Evolutionary conservation across 2,888 invertebrate species (phyloP).

Genomic region (Sphecodes monilicornis): DNA sequence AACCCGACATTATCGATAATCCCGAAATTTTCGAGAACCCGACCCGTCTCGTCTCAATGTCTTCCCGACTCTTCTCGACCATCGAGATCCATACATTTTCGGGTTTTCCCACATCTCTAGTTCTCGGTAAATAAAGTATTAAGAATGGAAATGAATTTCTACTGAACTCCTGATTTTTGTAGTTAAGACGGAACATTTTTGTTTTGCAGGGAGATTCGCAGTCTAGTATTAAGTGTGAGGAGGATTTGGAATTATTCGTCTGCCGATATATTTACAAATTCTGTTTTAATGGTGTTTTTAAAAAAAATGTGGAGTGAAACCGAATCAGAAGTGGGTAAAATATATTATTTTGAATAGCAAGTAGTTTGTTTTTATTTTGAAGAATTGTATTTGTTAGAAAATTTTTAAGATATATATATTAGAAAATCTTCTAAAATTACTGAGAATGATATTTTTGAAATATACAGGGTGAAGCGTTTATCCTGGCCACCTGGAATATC

Average conservation of each 20-base stretch:
- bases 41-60: no score
- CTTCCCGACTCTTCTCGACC: no score
- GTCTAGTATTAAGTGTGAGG: conserved; percentile 5
- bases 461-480: no score
- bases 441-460: neutral
- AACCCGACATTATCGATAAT: no score
- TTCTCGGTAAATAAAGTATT: neutral
- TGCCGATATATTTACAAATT: neutral
- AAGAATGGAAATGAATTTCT: no score
- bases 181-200: neutral
- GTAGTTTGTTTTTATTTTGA: neutral
- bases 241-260: conserved; percentile 1
- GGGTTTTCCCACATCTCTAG: no score
- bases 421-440: neutral
- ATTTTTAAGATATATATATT: neutral
- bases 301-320: neutral
- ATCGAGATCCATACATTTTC: no score
- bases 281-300: neutral
- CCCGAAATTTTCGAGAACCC: no score
- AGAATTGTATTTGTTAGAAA: neutral
- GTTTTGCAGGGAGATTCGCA: neutral
- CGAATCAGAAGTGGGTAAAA: conserved; percentile 3
- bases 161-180: neutral
- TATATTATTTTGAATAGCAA: neutral
- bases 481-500: no score